phyloP scores from a whole-genome alignment of 2,888 invertebrate species.

The Tortricodes alternella region DNA sequence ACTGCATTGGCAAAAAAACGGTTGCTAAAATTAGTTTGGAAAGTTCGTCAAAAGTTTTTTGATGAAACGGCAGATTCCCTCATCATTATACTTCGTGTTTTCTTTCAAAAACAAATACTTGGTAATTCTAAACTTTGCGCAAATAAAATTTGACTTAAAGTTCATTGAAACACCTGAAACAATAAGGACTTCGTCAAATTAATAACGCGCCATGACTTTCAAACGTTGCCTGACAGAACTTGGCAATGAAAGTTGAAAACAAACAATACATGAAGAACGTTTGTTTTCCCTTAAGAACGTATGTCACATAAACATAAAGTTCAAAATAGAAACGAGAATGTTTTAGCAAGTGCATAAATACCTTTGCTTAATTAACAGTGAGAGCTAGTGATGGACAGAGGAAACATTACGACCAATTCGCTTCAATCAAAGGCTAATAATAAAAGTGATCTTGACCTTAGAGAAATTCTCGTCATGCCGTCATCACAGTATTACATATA shows the following conservation, averaged over 20 bases:
- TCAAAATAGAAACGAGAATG: background rate
- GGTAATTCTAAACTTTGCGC: too few relatives aligned
- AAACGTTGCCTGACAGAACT: conserved; percentile 2
- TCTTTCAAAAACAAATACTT: too few relatives aligned
- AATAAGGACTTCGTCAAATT: too few relatives aligned
- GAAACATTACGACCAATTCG: conserved; percentile 58
- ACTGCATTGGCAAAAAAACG: too few relatives aligned
- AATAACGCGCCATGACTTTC: background rate
- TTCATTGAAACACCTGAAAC: too few relatives aligned
- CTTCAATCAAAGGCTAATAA: conserved; percentile 55
- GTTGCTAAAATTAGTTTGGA: too few relatives aligned
- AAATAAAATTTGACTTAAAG: too few relatives aligned
- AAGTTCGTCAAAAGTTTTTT: too few relatives aligned
- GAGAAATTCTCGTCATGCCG: conserved; percentile 39
- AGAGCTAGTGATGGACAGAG: conserved; percentile 38
- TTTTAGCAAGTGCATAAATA: conserved; percentile 4
- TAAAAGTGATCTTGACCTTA: conserved; percentile 55
- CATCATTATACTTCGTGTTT: too few relatives aligned
- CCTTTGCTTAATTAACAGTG: conserved; percentile 38
- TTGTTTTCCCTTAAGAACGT: background rate
- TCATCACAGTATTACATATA: conserved; percentile 1
- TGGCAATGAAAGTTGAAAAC: conserved; percentile 11
- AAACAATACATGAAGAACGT: background rate
- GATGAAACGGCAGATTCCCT: too few relatives aligned
- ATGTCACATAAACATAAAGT: background rate